Evolutionary conservation across 1,140 invertebrate genomes (phyloP), one percentile per base, ranked within the genome.

Genomic region (Papilio xuthus): DNA sequence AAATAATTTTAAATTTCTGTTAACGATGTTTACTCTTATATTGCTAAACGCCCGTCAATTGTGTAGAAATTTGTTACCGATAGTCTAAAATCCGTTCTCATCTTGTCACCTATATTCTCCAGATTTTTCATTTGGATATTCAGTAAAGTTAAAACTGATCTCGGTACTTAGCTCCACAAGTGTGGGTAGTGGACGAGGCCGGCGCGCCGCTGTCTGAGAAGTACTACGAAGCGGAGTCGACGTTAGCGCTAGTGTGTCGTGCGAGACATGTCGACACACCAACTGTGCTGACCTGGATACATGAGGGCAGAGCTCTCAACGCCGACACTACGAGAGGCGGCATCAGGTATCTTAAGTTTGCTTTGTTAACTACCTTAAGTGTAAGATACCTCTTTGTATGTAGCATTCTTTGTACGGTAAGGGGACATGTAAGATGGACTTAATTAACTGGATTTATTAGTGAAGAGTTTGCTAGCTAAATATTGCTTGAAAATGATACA

Each of bases 211-310:
- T 97, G 32, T 92, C 95, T 79, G 96, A 97, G 90, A 96, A 97
- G 85, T 96, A 96, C 88, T 97, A 97, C 86, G 96, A 97, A 86
- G 96, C 96, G 0, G 96, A 97, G 83, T 97, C 96, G 77, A 97
- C 96, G 4, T 95, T 97, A 78, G 96, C 97, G 78, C 91, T 97
- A 82, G 94, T 96, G 74, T 97, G 96, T 87, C 94, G 96, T 75
- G 96, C 97, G 23, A 94, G 96, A 3, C 95, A 97, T 89, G 96
- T 96, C 88, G 96, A 95, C 81, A 94, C 97, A 88, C 93, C 93
- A 4, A 96, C 91, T 44, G 79, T 97, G 90, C 93, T 96, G 93
- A 94, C 96, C 71, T 97, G 96, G 96, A 95, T 96, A 23, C 96
- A 97, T 82, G 96, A 96, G 73, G 95, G 96, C 63, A 92, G 95